Base-by-base conservation (phyloP, 2,113 vertebrate species). In the Struthidea cinerea region DNA sequence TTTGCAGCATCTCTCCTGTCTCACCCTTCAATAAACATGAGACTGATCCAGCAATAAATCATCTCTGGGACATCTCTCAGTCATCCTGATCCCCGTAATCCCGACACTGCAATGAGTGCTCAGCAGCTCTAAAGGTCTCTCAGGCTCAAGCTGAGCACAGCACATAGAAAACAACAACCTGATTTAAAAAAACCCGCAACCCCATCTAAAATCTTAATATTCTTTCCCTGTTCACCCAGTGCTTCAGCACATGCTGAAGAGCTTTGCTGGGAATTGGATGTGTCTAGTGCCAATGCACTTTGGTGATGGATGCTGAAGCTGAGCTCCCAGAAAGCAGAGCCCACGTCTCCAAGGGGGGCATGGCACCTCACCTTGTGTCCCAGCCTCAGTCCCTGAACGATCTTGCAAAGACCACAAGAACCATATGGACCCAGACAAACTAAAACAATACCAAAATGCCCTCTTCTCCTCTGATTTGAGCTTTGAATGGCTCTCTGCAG, bases 281-380 rank as follows among this genome's bases (percentile, higher is more conserved):
- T 50, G 9, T 41, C 35, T 78, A 50, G 60, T 21, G 30, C 46
- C 32, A 76, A 52, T n/a, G n/a, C n/a, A n/a, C 52, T 69, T 50
- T 59, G 12, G 32, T 46, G 64, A 33, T 11, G 14, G 39, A 42
- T 44, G 41, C 53, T 67, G 28, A 75, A n/a, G 69, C 32, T 60
- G 47, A 70, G 15, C 33, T 46, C 44, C 35, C 37, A 49, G 56
- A 50, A 52, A 5, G 27, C 47, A 20, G 15, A 93, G 39, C 11
- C n/a, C 22, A 8, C 0, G 0, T 60, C 16, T 84, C 53, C 24
- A 23, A 49, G 13, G 30, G 6, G 10, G 11, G 2, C 33, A 55
- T 1, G 21, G 42, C n/a, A 44, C 44, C 18, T 12, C 0, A 3
- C 7, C 24, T 44, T 1, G 0, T 17, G 47, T 60, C 57, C 28